Evolutionary conservation across 2,797 vertebrate genomes (phyloP), one percentile per base, ranked within the genome.

Genomic region (Adelosebastes latens): DNA sequence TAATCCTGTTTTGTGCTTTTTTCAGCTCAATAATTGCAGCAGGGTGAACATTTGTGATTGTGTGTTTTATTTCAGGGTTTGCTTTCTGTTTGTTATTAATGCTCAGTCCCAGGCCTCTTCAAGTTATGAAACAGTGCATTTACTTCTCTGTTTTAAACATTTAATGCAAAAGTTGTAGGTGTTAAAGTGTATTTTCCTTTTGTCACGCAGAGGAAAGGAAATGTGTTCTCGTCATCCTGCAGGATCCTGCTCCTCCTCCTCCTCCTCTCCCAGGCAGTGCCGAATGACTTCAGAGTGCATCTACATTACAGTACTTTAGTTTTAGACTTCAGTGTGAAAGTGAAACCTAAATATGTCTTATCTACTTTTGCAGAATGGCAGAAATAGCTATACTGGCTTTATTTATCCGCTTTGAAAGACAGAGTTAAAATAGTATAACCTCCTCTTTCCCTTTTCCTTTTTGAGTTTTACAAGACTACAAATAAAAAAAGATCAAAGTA

Each of bases 401-500:
- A 83, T 63, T 83, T 80, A 84, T 89, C 81, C 29, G 55, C 73
- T 77, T 85, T 90, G 84, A 94, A 88, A 90, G 75, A 88, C 69
- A 78, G 72, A 85, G 85, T 79, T 81, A 46, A 88, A 89, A 92
- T 72, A 85, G 76, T 61, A 86, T 84, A 89, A 85, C 59, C 46
- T 72, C 52, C 77, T 75, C 29, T 72, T 61, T 77, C 66, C 71
- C 80, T 89, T 86, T 88, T 91, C 76, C 84, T 91, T 88, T 87
- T 89, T 83, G 76, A 90, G 81, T 94, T 95, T 94, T 93, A 93
- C 93, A 94, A 93, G 93, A 92, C 87, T 87, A 88, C 89, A 93
- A 91, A 93, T 94, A 93, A 96, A 94, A 91, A 89, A 88, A 93
- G 90, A 94, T 96, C 94, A 95, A 95, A 95, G 93, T 94, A 87